These are phyloP conservation scores for Calameuta filiformis DNA, from an alignment of 2,888 invertebrate species.

Conservation along the genomic window DNA sequence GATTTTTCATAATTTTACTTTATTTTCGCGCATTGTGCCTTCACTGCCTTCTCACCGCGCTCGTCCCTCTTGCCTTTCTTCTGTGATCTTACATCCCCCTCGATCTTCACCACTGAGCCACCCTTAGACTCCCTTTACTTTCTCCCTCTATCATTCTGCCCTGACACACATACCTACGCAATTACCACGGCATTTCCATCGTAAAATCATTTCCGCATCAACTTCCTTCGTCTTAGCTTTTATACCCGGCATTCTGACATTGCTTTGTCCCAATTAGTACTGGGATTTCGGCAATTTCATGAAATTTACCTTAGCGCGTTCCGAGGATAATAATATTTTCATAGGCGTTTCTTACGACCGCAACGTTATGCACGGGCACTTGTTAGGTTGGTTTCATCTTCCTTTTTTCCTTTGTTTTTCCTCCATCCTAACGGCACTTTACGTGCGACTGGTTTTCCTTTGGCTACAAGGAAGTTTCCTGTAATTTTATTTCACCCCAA, in stretches of 20 bases:
- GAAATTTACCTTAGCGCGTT: not conserved
- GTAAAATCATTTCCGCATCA: not conserved
- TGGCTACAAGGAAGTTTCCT: not conserved
- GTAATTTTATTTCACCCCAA: not conserved
- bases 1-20: not conserved
- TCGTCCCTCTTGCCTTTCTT: not conserved
- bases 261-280: not conserved
- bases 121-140: constrained; percentile 1
- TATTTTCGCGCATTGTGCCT: not conserved
- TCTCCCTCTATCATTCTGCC: constrained; percentile 3
- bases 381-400: not conserved
- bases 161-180: not conserved
- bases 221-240: not conserved
- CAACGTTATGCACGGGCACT: not conserved
- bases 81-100: not conserved
- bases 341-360: not conserved
- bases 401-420: not conserved
- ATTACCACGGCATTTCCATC: not conserved
- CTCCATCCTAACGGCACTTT: not conserved
- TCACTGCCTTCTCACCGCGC: not conserved
- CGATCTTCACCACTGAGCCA: not conserved
- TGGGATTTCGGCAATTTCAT: not conserved
- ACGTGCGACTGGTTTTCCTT: not conserved
- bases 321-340: not conserved
- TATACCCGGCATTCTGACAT: not conserved